Base-by-base conservation (phyloP, 2,888 invertebrate genomes). In the Sarcophaga caerulescens region DNA sequence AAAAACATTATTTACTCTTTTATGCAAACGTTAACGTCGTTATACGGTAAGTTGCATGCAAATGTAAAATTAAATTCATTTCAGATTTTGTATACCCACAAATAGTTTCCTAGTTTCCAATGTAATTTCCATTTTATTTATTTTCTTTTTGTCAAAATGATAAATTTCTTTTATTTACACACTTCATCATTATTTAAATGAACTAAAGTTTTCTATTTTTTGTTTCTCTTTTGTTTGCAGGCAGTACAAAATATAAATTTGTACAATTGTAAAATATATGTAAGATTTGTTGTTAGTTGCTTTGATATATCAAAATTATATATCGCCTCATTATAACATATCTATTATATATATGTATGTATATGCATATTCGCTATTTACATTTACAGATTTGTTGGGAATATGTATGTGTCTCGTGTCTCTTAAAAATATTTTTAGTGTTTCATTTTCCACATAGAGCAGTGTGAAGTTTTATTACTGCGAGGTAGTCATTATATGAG, bases 401-500 rank as follows among this genome's bases (percentile, higher is more conserved):
- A 52, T 52, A 19, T 60, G 60, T 14, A 60, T 60, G 60, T 60
- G 60, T 60, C 10, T n/a, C 60, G 60, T 60, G 60, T 60, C 10
- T n/a, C 60, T 60, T 60, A 60, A 60, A 19, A 60, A 19, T 60
- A 21, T 19, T 60, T 60, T 60, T 60, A 60, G 19, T 21, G 5
- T 19, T 57, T 86, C 88, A 88, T 81, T 90, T 89, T 19, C 88
- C 88, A 81, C 89, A 87, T 11, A 93, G 87, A 5, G 90, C 88
- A 74, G 88, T 89, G 59, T 92, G 90, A 68, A 93, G 88, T 81
- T 90, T 89, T 59, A 91, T 91, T 12, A 93, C 90, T 25, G 91
- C 91, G 11, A 91, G 90, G 82, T 92, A 93, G 82, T 93, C 93
- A 84, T 92, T 91, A 69, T 92, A 90, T 3, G 93, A 93, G n/a